phyloP scores from a whole-genome alignment of 2,888 invertebrate genomes.

The Choristoneura rosaceana region DNA sequence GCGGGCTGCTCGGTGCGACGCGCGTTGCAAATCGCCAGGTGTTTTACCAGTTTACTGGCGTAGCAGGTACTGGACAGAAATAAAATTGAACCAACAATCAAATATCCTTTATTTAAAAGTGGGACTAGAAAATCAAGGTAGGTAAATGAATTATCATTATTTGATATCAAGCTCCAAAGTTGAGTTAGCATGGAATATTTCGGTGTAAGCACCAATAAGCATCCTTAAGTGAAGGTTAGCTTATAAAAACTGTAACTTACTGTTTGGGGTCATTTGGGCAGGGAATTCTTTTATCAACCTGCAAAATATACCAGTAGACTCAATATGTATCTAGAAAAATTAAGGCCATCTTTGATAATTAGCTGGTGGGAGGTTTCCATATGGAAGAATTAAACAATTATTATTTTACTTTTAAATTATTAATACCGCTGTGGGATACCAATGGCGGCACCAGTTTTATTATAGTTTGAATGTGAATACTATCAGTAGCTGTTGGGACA shows the following conservation, averaged over 20 bases:
- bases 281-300: slow-evolving; percentile 83
- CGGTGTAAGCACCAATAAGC: background rate
- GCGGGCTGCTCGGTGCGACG: slow-evolving; percentile 78
- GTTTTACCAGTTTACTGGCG: slow-evolving; percentile 88
- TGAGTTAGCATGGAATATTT: background rate
- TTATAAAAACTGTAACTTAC: slow-evolving; percentile 70
- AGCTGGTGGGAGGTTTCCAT: slow-evolving; percentile 1
- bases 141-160: too few relatives aligned
- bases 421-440: background rate
- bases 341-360: background rate
- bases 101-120: too few relatives aligned
- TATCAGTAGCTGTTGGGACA: background rate
- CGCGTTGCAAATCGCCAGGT: slow-evolving; percentile 91
- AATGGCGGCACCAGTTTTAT: background rate
- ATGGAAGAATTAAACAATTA: slow-evolving; percentile 39
- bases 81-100: background rate
- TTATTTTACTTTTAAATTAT: background rate
- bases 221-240: background rate
- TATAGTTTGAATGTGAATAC: background rate
- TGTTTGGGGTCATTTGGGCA: slow-evolving; percentile 92
- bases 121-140: too few relatives aligned
- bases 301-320: slow-evolving; percentile 47
- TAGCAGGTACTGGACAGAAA: slow-evolving; percentile 87
- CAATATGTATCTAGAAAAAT: background rate
- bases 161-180: too few relatives aligned